Evolutionary conservation across 2,888 invertebrate genomes (phyloP).

Genomic region (Pachydiplax longipennis): DNA sequence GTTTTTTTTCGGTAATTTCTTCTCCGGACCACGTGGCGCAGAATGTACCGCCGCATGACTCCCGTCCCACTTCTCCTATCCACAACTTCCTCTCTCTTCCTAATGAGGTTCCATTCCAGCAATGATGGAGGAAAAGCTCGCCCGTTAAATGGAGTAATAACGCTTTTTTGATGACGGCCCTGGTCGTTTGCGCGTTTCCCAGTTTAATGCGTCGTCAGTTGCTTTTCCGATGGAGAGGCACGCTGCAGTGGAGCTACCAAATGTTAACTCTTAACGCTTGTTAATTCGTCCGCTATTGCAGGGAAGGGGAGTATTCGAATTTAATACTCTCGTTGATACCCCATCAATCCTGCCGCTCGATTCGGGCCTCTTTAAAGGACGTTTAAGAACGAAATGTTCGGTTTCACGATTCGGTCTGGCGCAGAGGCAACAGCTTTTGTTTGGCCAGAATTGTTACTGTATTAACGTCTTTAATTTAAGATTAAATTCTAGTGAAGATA

Average conservation of each 20-base stretch:
- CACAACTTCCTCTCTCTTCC: background rate
- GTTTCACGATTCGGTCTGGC: no score
- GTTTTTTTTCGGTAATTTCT: background rate
- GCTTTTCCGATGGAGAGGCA: background rate
- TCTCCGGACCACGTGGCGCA: slow-evolving; percentile 12
- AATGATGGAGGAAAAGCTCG: background rate
- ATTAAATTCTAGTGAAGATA: no score
- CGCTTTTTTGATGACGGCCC: background rate
- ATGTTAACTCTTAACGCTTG: background rate
- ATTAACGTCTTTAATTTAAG: no score
- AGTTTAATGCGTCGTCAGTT: background rate
- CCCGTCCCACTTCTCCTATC: background rate
- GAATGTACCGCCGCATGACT: background rate
- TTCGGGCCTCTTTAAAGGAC: background rate
- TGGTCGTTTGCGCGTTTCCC: background rate
- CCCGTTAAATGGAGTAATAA: background rate
- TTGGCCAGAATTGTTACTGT: no score
- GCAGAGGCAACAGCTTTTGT: no score
- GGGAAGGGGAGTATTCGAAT: background rate
- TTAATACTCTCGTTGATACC: background rate
- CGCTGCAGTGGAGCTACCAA: background rate
- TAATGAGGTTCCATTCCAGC: background rate
- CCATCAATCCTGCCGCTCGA: background rate
- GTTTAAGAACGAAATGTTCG: background rate
- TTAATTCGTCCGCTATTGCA: background rate